Evolutionary conservation across 2,888 invertebrate genomes (phyloP), one percentile per base, ranked within the genome.

Genomic region (Eupithecia dodoneata): DNA sequence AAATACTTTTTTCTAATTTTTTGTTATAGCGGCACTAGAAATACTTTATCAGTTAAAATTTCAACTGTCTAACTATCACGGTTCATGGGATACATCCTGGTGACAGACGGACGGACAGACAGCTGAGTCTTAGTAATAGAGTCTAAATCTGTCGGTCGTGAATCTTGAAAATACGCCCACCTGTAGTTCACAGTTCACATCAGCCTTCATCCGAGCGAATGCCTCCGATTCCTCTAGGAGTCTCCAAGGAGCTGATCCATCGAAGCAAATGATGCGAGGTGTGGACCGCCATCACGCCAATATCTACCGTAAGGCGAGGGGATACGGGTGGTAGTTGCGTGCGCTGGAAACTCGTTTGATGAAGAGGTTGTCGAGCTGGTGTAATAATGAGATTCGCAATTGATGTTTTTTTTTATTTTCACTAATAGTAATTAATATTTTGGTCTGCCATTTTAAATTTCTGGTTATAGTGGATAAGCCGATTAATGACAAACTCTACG

Each of bases 211-310:
- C 63, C 66, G 59, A 76, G 77, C 78, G 78, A 71, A 71, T 76
- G 72, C 63, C 52, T 71, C 55, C 71, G 79, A 75, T 73, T 78
- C 80, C 72, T 73, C 77, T 74, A 63, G 30, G 63, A 44, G n/a
- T 45, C 67, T 45, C 67, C 44, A n/a, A 45, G 67, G 67, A 69
- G 67, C 45, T 69, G 80, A 81, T 80, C 78, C 78, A 76, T 75
- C 76, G 76, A 55, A 65, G 69, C 81, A 83, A 83, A 83, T 83
- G 81, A 83, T 75, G 74, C 81, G 80, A 44, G 74, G 71, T 74
- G 71, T 74, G 65, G 59, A 71, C 70, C 74, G 52, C 69, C 65
- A 41, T 15, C 67, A 45, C 45, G 67, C 45, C n/a, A 69, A 18
- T 69, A 44, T n/a, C 45, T 15, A 10, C n/a, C 44, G 7, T 69